phyloP scores from a whole-genome alignment of 2,888 invertebrate genomes.

The Drosophila emarginata region DNA sequence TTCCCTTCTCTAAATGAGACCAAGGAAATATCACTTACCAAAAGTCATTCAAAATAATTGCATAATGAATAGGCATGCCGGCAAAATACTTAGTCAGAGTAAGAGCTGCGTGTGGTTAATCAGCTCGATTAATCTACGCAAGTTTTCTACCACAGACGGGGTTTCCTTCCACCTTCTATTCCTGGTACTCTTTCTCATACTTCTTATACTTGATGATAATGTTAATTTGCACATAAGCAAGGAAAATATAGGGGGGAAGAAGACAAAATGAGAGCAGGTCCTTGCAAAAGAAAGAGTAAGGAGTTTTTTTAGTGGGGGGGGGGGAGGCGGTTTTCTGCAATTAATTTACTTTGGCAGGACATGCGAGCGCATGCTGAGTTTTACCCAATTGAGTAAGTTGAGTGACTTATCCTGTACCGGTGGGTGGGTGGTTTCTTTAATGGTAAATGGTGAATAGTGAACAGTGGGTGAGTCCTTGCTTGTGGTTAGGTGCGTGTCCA shows the following conservation, averaged over 20 bases:
- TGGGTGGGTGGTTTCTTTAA: conserved; percentile 17
- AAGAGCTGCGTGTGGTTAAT: conserved; percentile 65
- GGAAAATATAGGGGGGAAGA: neutral
- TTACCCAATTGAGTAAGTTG: conserved; percentile 14
- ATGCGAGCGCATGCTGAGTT: conserved; percentile 67
- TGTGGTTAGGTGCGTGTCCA: conserved; percentile 16
- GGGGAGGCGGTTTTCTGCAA: conserved; percentile 54
- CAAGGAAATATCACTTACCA: conserved; percentile 74
- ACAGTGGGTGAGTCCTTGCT: neutral
- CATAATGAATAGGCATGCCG: conserved; percentile 66
- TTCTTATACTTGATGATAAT: conserved; percentile 56
- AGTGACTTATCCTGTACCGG: conserved; percentile 47
- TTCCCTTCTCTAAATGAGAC: neutral
- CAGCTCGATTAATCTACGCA: conserved; percentile 75
- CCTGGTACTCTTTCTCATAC: neutral
- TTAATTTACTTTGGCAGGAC: conserved; percentile 75
- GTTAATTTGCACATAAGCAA: conserved; percentile 70
- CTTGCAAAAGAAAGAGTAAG: neutral
- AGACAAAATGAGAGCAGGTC: neutral
- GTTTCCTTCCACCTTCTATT: too few relatives aligned
- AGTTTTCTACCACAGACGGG: conserved; percentile 34
- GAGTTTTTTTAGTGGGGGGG: neutral
- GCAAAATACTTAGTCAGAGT: conserved; percentile 6
- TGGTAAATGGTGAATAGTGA: neutral
- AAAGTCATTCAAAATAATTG: conserved; percentile 81